Base-by-base conservation (phyloP, 2,113 vertebrate species). In the Synodontis membranacea region DNA sequence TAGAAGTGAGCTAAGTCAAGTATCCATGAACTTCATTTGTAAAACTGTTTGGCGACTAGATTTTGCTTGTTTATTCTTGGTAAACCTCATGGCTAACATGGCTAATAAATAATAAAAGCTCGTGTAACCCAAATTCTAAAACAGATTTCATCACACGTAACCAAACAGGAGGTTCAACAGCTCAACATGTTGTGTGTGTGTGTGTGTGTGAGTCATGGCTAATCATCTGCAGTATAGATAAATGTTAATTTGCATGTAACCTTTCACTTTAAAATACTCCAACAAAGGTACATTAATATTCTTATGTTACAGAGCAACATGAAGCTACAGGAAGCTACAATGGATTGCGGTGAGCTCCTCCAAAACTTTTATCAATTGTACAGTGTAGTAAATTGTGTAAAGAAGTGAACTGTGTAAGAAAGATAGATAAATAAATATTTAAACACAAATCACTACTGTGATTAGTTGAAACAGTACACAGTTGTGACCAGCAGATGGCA, bases 401-500 rank as follows among this genome's bases (percentile, higher is more conserved):
- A 58, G 19, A 58, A 58, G 54, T 23, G 19, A 31, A 31, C 10
- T 52, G 50, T 52, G 50, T 52, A 17, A 17, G 50, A 68, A 6
- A 68, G 31, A 66, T 2, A 66, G 31, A 37, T 9, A 66, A 31
- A 66, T 1, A 64, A 12, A 34, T 5, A 62, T 28, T 31, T 1
- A 62, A 11, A 64, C 28, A 64, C 9, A 31, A n/a, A 31, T 2
- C 28, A 64, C 25, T n/a, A 31, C 10, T 14, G 14, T 70, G 15
- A 11, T 37, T 25, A 23, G 25, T 37, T 37, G 64, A 68, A 2
- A 25, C n/a, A 70, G 62, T 84, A 54, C 68, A 9, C 50, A n/a
- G 4, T 17, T 12, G 23, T 44, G 15, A 15, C 83, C 83, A 76
- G 39, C 42, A 84, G 83, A 76, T 84, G 70, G 83, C 25, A 42